Conservation (phyloP, 1,140 invertebrate species). For the Cydia fagiglandana region DNA sequence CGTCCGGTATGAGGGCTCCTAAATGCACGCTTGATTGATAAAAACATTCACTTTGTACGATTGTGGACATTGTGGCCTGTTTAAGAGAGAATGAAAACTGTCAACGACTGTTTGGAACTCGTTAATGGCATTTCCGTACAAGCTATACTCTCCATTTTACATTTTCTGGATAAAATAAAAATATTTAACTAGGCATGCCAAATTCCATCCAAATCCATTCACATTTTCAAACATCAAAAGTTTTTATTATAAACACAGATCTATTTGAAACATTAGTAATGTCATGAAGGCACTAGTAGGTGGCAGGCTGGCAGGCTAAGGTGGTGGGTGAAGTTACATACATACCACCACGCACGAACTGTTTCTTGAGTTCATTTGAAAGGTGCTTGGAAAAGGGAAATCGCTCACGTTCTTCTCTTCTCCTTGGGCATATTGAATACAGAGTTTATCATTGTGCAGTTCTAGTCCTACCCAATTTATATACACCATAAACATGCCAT, state of each 20-base stretch:
- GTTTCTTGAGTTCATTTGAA: neutral
- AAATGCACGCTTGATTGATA: conserved; percentile 8
- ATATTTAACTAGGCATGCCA: too few species aligned
- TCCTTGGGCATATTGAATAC: neutral
- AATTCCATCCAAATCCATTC: too few species aligned
- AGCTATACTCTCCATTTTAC: too few species aligned
- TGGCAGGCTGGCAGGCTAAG: neutral
- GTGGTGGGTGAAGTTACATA: neutral
- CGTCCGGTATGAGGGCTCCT: conserved; percentile 12
- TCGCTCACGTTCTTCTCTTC: neutral
- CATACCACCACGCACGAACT: neutral
- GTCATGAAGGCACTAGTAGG: too few species aligned
- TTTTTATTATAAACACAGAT: too few species aligned
- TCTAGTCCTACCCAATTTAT: conserved; percentile 3
- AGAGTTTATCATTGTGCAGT: neutral
- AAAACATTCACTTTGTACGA: conserved; percentile 17
- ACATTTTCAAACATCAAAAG: too few species aligned
- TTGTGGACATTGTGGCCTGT: neutral
- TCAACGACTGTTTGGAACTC: too few species aligned
- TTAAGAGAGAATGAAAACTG: neutral
- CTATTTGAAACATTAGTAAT: too few species aligned
- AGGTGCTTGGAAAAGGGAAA: neutral
- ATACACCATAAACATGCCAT: neutral
- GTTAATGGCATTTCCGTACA: too few species aligned
- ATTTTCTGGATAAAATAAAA: too few species aligned